phyloP scores from a whole-genome alignment of 2,113 vertebrate genomes.

The Oryzias melastigma region DNA sequence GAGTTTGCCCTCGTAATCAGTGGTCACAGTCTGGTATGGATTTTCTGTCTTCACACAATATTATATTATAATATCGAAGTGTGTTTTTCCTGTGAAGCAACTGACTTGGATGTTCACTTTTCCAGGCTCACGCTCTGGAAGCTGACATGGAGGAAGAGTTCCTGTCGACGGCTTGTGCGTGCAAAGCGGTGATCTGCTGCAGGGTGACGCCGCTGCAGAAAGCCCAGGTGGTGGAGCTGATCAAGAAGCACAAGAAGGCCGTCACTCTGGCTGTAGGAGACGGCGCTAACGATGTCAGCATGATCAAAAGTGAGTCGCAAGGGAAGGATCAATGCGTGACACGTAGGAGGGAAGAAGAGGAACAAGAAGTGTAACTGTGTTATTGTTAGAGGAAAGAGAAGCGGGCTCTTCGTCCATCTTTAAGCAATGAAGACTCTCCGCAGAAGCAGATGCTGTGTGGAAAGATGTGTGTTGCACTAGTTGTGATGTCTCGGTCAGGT shows the following conservation, averaged over 20 bases:
- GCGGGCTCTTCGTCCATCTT: conserved; percentile 2
- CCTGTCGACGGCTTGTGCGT: conserved; percentile 87
- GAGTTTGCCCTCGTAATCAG: conserved; percentile 91
- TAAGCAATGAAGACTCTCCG: conserved; percentile 26
- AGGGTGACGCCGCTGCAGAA: conserved; percentile 93
- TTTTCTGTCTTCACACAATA: not conserved
- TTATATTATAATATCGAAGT: not conserved
- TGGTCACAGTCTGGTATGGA: conserved; percentile 90
- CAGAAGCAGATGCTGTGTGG: conserved; percentile 24
- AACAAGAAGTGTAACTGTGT: conserved; percentile 8
- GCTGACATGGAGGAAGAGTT: conserved; percentile 95
- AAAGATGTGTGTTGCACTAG: conserved; percentile 32
- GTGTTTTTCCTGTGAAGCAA: not conserved
- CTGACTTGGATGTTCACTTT: not conserved
- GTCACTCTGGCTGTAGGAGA: conserved; percentile 93
- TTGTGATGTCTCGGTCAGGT: conserved; percentile 19
- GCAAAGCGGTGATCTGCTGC: conserved; percentile 94
- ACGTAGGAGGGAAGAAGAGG: not conserved
- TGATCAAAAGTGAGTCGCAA: conserved; percentile 91
- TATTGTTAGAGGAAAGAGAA: not conserved
- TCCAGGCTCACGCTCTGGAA: conserved; percentile 89
- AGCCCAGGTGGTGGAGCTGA: conserved; percentile 93
- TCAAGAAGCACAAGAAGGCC: conserved; percentile 92
- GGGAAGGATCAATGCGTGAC: not conserved
- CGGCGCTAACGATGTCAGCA: conserved; percentile 93